These are phyloP conservation scores for Halcyon malimbica DNA, from an alignment of 2,113 vertebrate species.

Conservation along the genomic window DNA sequence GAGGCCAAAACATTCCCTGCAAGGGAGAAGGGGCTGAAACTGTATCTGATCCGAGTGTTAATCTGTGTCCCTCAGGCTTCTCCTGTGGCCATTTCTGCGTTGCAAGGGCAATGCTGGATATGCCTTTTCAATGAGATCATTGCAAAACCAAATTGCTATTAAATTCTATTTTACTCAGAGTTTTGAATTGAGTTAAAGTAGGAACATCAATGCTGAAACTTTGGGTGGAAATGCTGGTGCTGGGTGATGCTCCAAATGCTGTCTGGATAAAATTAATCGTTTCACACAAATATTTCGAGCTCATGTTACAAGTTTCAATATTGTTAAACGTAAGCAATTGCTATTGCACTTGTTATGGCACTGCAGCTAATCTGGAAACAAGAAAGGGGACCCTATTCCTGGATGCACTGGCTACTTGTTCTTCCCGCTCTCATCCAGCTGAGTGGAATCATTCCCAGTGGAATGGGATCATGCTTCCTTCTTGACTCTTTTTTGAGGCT, in stretches of 20 bases:
- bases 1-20: slow-evolving; percentile 53
- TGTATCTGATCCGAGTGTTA: slow-evolving; percentile 71
- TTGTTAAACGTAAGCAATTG: background rate
- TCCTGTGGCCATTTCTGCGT: slow-evolving; percentile 49
- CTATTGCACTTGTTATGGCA: background rate
- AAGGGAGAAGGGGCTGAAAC: slow-evolving; percentile 68
- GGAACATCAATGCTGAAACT: slow-evolving; percentile 35
- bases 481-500: background rate
- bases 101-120: slow-evolving; percentile 45
- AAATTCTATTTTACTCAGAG: slow-evolving; percentile 71
- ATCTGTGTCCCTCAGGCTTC: slow-evolving; percentile 60
- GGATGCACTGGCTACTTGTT: background rate
- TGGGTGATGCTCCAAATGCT: background rate
- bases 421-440: background rate
- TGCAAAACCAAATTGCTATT: slow-evolving; percentile 69
- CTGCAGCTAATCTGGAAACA: background rate
- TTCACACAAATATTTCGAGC: background rate
- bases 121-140: slow-evolving; percentile 77
- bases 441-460: background rate
- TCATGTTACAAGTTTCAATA: background rate
- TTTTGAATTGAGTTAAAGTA: slow-evolving; percentile 60
- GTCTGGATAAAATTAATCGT: background rate
- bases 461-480: background rate
- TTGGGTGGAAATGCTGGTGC: background rate
- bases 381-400: background rate